Evolutionary conservation across 2,888 invertebrate genomes (phyloP).

Genomic region (Zygaena filipendulae): DNA sequence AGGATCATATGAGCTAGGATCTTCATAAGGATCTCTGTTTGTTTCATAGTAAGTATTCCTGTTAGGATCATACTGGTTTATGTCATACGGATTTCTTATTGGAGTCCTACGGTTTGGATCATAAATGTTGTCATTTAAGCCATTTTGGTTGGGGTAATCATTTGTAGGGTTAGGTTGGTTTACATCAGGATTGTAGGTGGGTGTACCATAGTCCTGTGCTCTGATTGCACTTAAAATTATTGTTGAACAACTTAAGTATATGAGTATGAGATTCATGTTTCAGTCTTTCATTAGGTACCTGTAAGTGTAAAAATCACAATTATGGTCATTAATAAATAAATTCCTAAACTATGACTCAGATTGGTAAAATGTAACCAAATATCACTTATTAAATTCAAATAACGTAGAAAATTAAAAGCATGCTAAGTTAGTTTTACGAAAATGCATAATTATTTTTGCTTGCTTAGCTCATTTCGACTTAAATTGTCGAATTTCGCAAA

Average conservation of each 20-base stretch:
- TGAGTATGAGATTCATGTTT: constrained; percentile 50
- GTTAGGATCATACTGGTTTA: constrained; percentile 17
- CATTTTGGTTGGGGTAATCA: constrained; percentile 30
- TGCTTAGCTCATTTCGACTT: too few species aligned
- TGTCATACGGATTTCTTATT: constrained; percentile 28
- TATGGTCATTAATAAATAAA: constrained; percentile 1
- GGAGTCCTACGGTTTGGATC: constrained; percentile 36
- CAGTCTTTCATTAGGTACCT: constrained; percentile 38
- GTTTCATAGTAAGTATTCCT: constrained; percentile 24
- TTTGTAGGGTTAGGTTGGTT: constrained; percentile 41
- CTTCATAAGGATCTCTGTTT: too few species aligned
- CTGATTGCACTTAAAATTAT: constrained; percentile 30
- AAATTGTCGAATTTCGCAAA: too few species aligned
- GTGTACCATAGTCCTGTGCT: constrained; percentile 43
- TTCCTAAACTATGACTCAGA: too few species aligned
- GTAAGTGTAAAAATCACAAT: constrained; percentile 23
- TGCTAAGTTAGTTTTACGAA: too few species aligned
- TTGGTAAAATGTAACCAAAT: too few species aligned
- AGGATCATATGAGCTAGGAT: constrained; percentile 15
- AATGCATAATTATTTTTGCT: too few species aligned
- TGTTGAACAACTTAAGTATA: constrained; percentile 25
- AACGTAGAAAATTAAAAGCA: too few species aligned
- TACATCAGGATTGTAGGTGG: constrained; percentile 42
- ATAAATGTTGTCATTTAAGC: constrained; percentile 6
- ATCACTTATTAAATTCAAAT: too few species aligned